Conservation (phyloP, 2,113 vertebrate species). For the Gambusia holbrooki region DNA sequence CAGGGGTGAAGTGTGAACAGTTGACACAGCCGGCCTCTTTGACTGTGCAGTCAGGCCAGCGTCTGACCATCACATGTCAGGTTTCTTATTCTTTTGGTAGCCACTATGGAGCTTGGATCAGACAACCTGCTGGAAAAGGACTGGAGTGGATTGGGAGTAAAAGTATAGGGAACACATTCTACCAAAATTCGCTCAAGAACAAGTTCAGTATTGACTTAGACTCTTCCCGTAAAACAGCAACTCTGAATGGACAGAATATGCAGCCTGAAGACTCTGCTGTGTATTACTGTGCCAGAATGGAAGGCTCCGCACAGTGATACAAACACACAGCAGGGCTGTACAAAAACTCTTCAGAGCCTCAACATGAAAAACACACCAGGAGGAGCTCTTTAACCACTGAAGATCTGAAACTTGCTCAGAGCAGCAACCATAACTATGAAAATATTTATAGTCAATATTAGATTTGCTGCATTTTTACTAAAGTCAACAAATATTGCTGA, state of each 20-base stretch:
- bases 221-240: neutral
- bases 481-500: no score
- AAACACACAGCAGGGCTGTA: neutral
- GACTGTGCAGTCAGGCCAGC: no score
- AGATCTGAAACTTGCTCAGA: neutral
- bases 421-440: no score
- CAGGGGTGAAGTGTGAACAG: no score
- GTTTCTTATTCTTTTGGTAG: no score
- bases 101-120: conserved; percentile 35
- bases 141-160: neutral
- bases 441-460: no score
- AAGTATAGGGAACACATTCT: neutral
- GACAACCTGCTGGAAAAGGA: conserved; percentile 35
- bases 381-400: neutral
- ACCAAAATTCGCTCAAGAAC: conserved; percentile 16
- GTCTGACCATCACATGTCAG: no score
- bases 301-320: conserved; percentile 1
- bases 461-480: no score
- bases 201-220: neutral
- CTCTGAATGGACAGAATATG: conserved; percentile 11
- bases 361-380: neutral
- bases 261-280: conserved; percentile 21
- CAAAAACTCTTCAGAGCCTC: conserved; percentile 9
- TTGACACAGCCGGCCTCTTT: no score
- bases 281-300: conserved; percentile 32